phyloP scores from a whole-genome alignment of 2,797 vertebrate species.

The Enteromius viviparus region DNA sequence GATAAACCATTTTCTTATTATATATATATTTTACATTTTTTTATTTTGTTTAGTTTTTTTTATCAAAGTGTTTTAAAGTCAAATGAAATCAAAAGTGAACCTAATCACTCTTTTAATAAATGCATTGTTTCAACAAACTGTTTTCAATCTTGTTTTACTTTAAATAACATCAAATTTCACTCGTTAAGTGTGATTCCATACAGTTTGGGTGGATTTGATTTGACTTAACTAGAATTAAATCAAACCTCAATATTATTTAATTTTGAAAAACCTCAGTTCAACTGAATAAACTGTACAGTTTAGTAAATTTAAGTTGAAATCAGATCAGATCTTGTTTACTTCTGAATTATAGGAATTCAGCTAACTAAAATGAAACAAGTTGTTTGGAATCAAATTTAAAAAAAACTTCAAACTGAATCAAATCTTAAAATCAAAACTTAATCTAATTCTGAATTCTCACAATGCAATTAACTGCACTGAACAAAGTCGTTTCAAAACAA shows the following conservation, averaged over 20 bases:
- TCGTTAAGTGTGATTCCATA: not conserved
- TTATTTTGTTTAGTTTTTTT: not conserved
- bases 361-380: not conserved
- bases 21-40: no score
- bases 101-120: not conserved
- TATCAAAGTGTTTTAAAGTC: not conserved
- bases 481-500: not conserved
- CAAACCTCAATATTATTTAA: not conserved
- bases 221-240: not conserved
- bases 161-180: not conserved
- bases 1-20: slow-evolving; percentile 12
- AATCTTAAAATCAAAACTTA: not conserved
- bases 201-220: not conserved
- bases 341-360: not conserved
- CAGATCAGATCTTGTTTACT: not conserved
- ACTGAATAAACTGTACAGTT: no score
- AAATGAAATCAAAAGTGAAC: not conserved
- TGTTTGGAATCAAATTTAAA: not conserved
- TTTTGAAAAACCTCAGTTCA: not conserved
- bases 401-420: not conserved
- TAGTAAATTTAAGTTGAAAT: not conserved
- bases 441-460: no score
- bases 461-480: not conserved
- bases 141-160: not conserved
- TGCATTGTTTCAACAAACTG: not conserved